Base-by-base conservation (phyloP, 2,113 vertebrate species). In the Pogonocichla stellata region DNA sequence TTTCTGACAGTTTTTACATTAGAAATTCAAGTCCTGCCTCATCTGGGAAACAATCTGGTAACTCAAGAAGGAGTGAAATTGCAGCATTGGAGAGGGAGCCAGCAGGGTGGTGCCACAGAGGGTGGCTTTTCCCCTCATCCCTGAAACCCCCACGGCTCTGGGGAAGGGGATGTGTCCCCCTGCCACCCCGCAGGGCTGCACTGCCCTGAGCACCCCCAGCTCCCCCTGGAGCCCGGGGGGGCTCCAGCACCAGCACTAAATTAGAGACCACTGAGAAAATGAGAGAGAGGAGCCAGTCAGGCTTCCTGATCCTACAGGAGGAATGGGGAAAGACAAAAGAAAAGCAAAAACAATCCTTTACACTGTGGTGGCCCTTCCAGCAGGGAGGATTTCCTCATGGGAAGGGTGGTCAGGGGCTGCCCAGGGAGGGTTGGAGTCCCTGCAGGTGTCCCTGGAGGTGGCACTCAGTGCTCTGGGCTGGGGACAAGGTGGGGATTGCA, bases 1-100 rank as follows among this genome's bases (percentile, higher is more conserved):
- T 29, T 20, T 17, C 78, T 67, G 77, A 4, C 9, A 6, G 33
- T 31, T 95, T 16, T 53, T 36, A 5, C 82, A 73, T 94, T 73
- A 73, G 95, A 88, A 94, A 95, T 96, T 93, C 96, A 93, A 94
- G 90, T 92, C 90, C 88, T 77, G 79, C 51, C 86, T 62, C 45
- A 85, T 93, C 92, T 80, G 79, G 80, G 86, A 88, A 86, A 66
- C 81, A 88, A 94, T 93, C 92, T 78, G 91, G 96, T 95, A 93
- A 94, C 86, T 51, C 5, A 88, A 95, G 96, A 25, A 82, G 85
- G 54, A 61, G 61, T 10, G 66, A 74, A 51, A 85, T 20, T 28
- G 5, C 8, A 47, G 69, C 26, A 1, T 5, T 14, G 31, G 58
- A 14, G 34, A 19, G 80, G 89, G 15, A 47, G 62, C 4, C 36